Percentiles rank a stretch among this genome's conserved stretches.
Evolutionary conservation across 2,113 vertebrate genomes (phyloP).

Genomic region (Charadrius vociferus): DNA sequence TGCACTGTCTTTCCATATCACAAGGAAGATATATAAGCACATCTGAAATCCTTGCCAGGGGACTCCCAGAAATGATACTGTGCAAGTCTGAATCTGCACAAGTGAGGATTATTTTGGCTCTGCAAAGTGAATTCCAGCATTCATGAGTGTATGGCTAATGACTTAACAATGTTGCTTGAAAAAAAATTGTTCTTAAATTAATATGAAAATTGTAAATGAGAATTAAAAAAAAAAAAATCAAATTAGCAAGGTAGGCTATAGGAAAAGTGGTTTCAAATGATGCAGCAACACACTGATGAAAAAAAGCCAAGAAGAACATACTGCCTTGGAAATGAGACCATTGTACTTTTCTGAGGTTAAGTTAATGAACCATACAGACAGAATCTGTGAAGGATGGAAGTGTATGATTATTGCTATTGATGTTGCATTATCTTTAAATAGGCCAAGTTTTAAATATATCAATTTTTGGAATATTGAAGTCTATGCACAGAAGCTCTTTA

Average conservation of each 20-base stretch:
- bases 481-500: background rate
- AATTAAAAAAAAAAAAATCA: background rate
- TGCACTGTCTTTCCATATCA: background rate
- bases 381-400: background rate
- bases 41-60: background rate
- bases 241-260: background rate
- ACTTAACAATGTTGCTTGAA: background rate
- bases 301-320: background rate
- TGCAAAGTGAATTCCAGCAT: background rate
- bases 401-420: background rate
- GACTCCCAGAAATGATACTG: background rate
- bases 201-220: background rate
- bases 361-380: background rate
- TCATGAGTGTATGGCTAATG: background rate
- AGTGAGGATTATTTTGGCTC: background rate
- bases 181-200: background rate
- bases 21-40: background rate
- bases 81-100: background rate
- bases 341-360: background rate
- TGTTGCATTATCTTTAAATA: background rate
- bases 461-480: background rate
- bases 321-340: background rate
- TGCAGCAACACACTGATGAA: background rate
- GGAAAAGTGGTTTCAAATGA: background rate
- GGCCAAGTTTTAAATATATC: background rate